Percentiles rank a stretch among this genome's conserved stretches.
Evolutionary conservation across 2,797 vertebrate genomes (phyloP).

Genomic region (Pangasius macronema): DNA sequence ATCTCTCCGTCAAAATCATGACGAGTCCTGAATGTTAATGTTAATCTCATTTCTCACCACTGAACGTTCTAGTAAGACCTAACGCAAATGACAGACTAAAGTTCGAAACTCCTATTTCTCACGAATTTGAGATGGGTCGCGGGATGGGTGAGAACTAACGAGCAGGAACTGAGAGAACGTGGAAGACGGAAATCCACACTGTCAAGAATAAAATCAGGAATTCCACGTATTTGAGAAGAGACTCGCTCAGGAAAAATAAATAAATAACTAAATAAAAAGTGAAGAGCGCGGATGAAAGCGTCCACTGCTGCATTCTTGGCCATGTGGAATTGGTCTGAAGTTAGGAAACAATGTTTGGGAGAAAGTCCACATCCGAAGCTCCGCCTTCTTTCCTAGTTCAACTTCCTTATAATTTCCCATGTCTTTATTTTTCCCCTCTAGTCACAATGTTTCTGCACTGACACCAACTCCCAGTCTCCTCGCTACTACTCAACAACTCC

Average conservation of each 20-base stretch:
- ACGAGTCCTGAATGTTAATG: slow-evolving; percentile 23
- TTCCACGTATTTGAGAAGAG: background rate
- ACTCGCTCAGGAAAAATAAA: background rate
- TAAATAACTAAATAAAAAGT: background rate
- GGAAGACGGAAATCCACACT: background rate
- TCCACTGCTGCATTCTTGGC: background rate
- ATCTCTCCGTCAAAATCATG: slow-evolving; percentile 56
- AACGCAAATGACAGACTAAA: no score
- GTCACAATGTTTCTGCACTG: background rate
- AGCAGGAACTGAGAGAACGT: background rate
- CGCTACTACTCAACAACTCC: background rate
- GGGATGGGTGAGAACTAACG: background rate
- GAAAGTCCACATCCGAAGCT: background rate
- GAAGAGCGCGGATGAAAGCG: background rate
- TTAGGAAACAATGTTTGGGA: background rate
- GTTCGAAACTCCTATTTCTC: no score
- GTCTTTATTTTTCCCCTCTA: background rate
- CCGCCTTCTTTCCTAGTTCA: background rate
- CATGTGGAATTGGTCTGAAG: background rate
- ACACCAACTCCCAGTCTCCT: background rate
- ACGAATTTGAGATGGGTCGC: background rate
- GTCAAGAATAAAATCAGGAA: background rate
- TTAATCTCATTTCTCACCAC: no score
- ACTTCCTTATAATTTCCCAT: background rate
- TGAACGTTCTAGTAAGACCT: no score